Base-by-base conservation (phyloP, 2,888 invertebrate species). In the Sesia bembeciformis region DNA sequence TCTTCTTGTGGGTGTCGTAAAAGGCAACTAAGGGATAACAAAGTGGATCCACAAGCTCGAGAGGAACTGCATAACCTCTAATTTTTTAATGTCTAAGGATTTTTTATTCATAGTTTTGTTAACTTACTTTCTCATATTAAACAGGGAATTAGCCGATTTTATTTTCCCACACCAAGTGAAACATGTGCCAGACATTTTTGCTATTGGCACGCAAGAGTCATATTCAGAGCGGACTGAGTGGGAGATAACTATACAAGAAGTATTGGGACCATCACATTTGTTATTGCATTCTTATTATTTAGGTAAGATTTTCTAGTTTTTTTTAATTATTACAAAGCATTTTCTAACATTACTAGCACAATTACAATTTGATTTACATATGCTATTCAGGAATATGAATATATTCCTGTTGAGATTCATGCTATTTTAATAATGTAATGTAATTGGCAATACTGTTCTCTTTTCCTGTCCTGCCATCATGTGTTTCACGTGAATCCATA, bases 171-270 rank as follows among this genome's bases (percentile, higher is more conserved):
- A 93, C 52, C 93, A 94, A 70, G 92, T 97, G 62, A 94, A 95
- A 64, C 94, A 95, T 80, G 94, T 98, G 40, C 96, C 96, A 39
- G 98, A 98, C 73, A 93, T 98, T 68, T 94, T 98, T 72, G 97
- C 94, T 3, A 94, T 98, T 66, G 97, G 97, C 40, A 97, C 97
- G 0, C 98, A 98, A 81, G 98, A 98, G 84, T 96, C 96, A 3
- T 95, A 93, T 71, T 95, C 96, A 3, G 97, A 97, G 78, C 92
- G 95, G 62, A 93, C 92, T 49, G 96, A 96, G 74, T 97, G 97
- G 96, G 97, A 97, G 83, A 94, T 96, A 0, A 94, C 93, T 49
- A 88, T 98, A 58, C 98, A 98, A 82, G 97, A 97, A 81, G 96
- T 97, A 0, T 90, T 98, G 59, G 98, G 98, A 43, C 97, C 97